Base-by-base conservation (phyloP, 2,113 vertebrate genomes). In the Cnemophilus loriae region DNA sequence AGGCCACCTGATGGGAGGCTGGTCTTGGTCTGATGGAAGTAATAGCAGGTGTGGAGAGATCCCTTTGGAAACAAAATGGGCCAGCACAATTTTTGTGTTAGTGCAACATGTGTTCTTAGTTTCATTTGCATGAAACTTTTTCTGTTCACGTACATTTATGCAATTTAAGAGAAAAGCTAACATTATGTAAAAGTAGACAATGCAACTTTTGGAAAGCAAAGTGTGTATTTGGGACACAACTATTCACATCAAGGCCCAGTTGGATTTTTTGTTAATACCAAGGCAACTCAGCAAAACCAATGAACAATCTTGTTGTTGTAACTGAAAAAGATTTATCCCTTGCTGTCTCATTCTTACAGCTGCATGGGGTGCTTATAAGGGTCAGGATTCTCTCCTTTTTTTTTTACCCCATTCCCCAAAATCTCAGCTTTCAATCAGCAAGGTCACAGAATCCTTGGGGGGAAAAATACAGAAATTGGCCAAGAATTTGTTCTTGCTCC, bases 21-120 rank as follows among this genome's bases (percentile, higher is more conserved):
- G 63, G 68, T 60, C 47, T 44, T 42, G 52, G 55, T 42, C 69
- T 59, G 49, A 39, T 71, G 60, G 68, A 92, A 92, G 41, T 46
- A 95, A 81, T 32, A 95, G 37, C 92, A 95, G 88, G 83, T 95
- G 85, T 87, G 79, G 81, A 93, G 79, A 90, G 47, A 94, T 8
- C 26, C 42, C 28, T 89, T 81, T 68, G 83, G 85, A 82, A 92
- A 75, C 10, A 74, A 64, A 89, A 88, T 30, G n/a, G 39, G 7
- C 30, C 47, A 50, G 47, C 10, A 70, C 20, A 35, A 53, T 56
- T 77, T 86, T 52, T 92, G 20, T 8, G 1, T 47, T 71, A 92
- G 81, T 71, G 16, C 11, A 92, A 78, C 88, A 87, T 70, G 8
- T 96, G 92, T 86, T 95, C 55, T 76, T 70, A 49, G 71, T 95